These are phyloP conservation scores for Macrotus californicus DNA, from an alignment of 2,113 vertebrate genomes.

Conservation along the genomic window DNA sequence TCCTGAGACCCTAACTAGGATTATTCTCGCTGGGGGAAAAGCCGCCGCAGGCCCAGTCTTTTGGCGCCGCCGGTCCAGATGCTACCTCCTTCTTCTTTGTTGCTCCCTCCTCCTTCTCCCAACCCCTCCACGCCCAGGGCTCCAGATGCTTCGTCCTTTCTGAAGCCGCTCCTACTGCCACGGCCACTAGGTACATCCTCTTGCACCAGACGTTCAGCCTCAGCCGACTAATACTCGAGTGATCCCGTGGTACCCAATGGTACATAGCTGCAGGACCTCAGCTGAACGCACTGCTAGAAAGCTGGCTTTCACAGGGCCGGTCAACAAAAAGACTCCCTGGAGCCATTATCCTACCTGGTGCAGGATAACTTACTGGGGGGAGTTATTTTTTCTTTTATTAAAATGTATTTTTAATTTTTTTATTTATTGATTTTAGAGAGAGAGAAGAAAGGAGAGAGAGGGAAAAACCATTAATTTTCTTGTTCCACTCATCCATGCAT, in stretches of 20 bases:
- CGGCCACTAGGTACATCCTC: not conserved
- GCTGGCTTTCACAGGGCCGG: constrained; percentile 90
- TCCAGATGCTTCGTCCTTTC: constrained; percentile 21
- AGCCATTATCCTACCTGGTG: constrained; percentile 91
- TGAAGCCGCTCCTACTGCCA: not conserved
- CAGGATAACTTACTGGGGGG: constrained; percentile 90
- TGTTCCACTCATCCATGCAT: no score
- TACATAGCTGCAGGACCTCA: constrained; percentile 90
- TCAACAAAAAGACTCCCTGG: constrained; percentile 87
- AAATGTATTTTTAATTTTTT: no score
- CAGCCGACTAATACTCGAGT: constrained; percentile 77
- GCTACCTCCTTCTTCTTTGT: not conserved
- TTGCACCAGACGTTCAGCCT: constrained; percentile 89
- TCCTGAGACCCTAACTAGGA: no score
- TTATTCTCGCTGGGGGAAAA: not conserved
- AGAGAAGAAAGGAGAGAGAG: no score
- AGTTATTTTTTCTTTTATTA: no score
- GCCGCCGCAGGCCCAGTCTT: not conserved
- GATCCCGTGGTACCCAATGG: constrained; percentile 89
- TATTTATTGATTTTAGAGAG: no score
- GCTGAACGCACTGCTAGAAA: constrained; percentile 88
- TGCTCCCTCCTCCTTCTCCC: not conserved
- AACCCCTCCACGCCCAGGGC: not conserved
- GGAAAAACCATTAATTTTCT: no score
- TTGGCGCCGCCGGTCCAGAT: not conserved